Percentiles rank a stretch among this genome's conserved stretches.
phyloP scores from a whole-genome alignment of 2,888 invertebrate genomes.

The Liodrosophila aerea region DNA sequence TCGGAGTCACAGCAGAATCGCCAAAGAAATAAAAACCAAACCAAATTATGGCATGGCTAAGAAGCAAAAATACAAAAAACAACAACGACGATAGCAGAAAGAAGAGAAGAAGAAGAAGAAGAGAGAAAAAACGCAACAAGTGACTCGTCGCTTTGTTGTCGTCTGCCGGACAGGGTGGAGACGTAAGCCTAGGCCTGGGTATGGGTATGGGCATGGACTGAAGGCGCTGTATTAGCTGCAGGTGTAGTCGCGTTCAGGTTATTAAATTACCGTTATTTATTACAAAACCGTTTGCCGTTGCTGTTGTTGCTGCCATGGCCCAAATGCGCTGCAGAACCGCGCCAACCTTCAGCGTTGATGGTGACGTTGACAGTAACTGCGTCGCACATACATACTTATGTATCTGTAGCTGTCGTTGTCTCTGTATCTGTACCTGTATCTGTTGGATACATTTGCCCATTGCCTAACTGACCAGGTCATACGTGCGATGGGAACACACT shows the following conservation, averaged over 20 bases:
- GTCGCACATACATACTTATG: conserved; percentile 4
- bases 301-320: conserved; percentile 70
- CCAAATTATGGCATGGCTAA: conserved; percentile 61
- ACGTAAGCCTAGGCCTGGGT: conserved; percentile 15
- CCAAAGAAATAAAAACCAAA: conserved; percentile 33
- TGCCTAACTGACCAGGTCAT: conserved; percentile 51
- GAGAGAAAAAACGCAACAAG: conserved; percentile 13
- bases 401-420: conserved; percentile 14
- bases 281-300: conserved; percentile 78
- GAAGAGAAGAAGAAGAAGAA: conserved; percentile 17
- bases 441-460: conserved; percentile 18
- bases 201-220: conserved; percentile 4
- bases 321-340: conserved; percentile 64
- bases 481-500: conserved; percentile 44
- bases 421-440: conserved; percentile 1
- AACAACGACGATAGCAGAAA: background rate
- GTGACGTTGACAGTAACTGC: conserved; percentile 32
- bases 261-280: conserved; percentile 77
- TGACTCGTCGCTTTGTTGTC: conserved; percentile 55
- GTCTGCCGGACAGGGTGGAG: conserved; percentile 28
- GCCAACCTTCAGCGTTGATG: conserved; percentile 47
- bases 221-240: conserved; percentile 39
- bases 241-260: conserved; percentile 66
- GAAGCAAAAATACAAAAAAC: conserved; percentile 36
- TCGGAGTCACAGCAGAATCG: conserved; percentile 26